Evolutionary conservation across 2,113 vertebrate species (phyloP), one percentile per base, ranked within the genome.

Genomic region (Acanthisitta chloris): DNA sequence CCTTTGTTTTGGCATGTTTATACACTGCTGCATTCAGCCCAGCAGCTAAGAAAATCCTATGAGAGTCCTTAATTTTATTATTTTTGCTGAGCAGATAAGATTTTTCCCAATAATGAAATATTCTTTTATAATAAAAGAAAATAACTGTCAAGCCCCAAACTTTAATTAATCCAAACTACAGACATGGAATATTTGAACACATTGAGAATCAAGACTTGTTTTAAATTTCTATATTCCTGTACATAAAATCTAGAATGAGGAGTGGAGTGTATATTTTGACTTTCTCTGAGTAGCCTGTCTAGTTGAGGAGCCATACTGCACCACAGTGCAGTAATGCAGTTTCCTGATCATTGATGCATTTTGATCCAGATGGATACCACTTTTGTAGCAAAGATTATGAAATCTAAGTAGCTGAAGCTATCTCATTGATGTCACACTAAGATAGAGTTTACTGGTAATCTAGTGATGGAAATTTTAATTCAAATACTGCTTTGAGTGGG

Each of bases 61-160:
- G 55, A 79, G 81, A 61, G 26, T 67, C 55, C 77, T 84, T 74
- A 4, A 43, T 94, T 86, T 91, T 64, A 62, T 67, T 74, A 62
- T 67, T 91, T 94, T 92, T 92, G 90, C 84, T 92, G 73, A 92
- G 81, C 46, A 84, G 73, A 42, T 77, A 14, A 91, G 38, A 74
- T 74, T 85, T 94, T 88, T 71, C 36, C 49, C 65, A 42, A 29
- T 84, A 94, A 86, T 17, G n/a, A 89, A 86, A 29, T 42, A 86
- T 65, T 69, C 13, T 73, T 54, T 61, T 65, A 45, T 59, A 61
- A 84, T 62, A 62, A 86, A 84, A 78, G 18, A 87, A 62, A 12
- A 2, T 38, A 78, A 81, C 21, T 74, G 43, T 69, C 71, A 92
- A 77, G 9, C 6, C 11, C 20, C 21, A 59, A 72, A 36, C 36